Evolutionary conservation across 2,888 invertebrate species (phyloP).

Genomic region (Ischnura elegans): DNA sequence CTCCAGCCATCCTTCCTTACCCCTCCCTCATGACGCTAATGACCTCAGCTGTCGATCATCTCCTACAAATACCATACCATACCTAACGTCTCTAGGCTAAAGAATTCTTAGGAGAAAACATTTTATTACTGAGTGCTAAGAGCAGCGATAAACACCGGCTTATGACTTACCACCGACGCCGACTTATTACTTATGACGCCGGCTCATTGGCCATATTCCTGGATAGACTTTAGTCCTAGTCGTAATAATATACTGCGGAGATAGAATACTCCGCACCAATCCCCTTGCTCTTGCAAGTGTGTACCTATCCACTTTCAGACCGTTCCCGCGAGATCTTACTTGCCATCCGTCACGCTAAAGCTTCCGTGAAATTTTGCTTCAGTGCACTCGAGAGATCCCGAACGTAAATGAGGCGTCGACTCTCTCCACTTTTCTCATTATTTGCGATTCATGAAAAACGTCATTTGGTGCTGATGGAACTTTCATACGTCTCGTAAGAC

Average conservation of each 20-base stretch:
- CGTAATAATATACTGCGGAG: neutral
- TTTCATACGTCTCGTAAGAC: neutral
- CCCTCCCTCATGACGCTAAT: no score
- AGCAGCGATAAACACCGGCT: no score
- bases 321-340: neutral
- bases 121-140: no score
- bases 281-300: neutral
- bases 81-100: no score
- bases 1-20: no score
- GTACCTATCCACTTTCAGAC: neutral
- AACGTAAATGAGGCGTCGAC: neutral
- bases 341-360: constrained; percentile 16
- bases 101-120: no score
- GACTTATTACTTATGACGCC: no score
- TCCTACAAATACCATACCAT: no score
- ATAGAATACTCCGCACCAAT: neutral
- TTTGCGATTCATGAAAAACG: neutral
- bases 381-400: neutral
- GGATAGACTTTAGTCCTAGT: no score
- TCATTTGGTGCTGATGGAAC: neutral
- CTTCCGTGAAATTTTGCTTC: neutral
- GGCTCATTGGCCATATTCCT: no score
- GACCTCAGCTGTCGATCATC: no score
- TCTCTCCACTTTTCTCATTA: neutral
- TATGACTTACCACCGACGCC: no score